Evolutionary conservation across 2,113 vertebrate genomes (phyloP).

Genomic region (Pycnonotus jocosus): DNA sequence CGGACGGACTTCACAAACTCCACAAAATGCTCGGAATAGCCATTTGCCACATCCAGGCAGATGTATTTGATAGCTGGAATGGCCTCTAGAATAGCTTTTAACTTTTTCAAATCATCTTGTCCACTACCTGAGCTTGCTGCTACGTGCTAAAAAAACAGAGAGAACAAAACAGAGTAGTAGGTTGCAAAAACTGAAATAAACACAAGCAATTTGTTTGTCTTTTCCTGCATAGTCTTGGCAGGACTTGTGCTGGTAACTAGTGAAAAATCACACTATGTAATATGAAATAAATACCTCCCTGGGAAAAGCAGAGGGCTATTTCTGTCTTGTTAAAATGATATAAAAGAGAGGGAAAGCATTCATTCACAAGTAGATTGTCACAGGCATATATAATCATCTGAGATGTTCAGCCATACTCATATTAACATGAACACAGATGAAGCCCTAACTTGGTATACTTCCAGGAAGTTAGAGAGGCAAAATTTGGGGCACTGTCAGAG

Average conservation of each 20-base stretch:
- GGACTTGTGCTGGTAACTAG: neutral
- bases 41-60: constrained; percentile 96
- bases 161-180: neutral
- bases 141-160: constrained; percentile 75
- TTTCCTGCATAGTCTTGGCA: neutral
- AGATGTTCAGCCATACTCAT: neutral
- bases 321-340: neutral
- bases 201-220: neutral
- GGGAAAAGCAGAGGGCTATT: neutral
- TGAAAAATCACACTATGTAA: neutral
- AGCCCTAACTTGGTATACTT: neutral
- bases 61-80: constrained; percentile 89
- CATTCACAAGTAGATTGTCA: neutral
- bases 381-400: neutral
- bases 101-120: constrained; percentile 84
- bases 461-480: neutral
- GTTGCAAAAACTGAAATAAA: neutral
- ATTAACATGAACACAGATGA: neutral
- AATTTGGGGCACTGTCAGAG: neutral
- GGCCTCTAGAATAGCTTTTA: constrained; percentile 82
- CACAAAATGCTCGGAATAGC: constrained; percentile 97
- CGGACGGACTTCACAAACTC: constrained; percentile 93
- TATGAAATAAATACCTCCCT: neutral
- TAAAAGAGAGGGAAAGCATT: neutral
- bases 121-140: constrained; percentile 94